Evolutionary conservation across 1,140 invertebrate species (phyloP), one percentile per base, ranked within the genome.

Genomic region (Drosophila melanica): DNA sequence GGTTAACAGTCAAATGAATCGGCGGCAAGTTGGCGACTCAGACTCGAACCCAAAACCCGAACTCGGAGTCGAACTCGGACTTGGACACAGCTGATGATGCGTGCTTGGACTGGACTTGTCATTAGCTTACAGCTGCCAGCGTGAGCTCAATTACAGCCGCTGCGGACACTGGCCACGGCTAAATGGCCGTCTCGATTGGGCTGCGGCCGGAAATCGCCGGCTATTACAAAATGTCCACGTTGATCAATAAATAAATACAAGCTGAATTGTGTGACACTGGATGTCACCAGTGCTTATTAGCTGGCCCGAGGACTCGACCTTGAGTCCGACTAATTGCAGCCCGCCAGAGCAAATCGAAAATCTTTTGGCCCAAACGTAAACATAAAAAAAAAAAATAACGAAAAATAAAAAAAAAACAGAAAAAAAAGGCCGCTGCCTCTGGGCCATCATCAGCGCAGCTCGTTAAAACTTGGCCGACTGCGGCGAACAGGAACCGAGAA

Each of bases 111-210:
- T 79, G 47, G 59, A 59, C 81, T 85, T 84, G 81, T 84, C 81
- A 84, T 84, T 84, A 84, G 81, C 81, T 84, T 77, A 77, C 81
- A 85, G 81, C 81, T 86, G 81, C 81, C 81, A 81, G 81, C 81
- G 75, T 85, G 81, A 80, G 81, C 79, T 85, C 81, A 85, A 85
- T 85, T 85, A 86, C 65, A 77, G n/a, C n/a, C n/a, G n/a, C n/a
- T n/a, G n/a, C n/a, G n/a, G n/a, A n/a, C n/a, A n/a, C n/a, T n/a
- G 68, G 68, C 76, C 4, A 8, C 5, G 30, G 30, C 30, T 30
- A 30, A 30, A 30, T 30, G 30, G 60, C n/a, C n/a, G n/a, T n/a
- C n/a, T n/a, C n/a, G n/a, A n/a, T n/a, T n/a, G n/a, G n/a, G n/a
- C n/a, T n/a, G n/a, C 57, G 60, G 55, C 81, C 90, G 84, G 84